Evolutionary conservation across 35 echinoderm and acorn worm genomes (phyloP), one percentile per base, ranked within the genome.

Genomic region (Apostichopus californicus): DNA sequence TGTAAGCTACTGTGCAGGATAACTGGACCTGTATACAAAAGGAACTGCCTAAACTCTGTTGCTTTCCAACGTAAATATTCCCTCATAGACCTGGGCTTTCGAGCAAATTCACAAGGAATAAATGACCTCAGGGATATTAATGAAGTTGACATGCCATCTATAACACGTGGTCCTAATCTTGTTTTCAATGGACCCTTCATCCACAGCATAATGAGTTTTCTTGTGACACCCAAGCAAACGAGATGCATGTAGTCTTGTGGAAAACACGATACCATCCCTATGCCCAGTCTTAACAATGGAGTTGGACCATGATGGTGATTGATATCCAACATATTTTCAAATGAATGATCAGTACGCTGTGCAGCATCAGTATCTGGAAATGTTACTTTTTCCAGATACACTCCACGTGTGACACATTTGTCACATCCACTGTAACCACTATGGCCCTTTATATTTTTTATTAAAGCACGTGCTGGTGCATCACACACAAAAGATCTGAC

Each of bases 221-320:
- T 93, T 17, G 66, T 92, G 10, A 91, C 90, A 55, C 95, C 95
- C 7, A 96, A 55, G 84, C 92, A 92, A 52, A 96, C 91, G 17
- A 96, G 85, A 64, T 96, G 95, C 95, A 96, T 96, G 28, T 94
- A 94, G 55, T 96, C 95, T 55, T 91, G 90, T 75, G 95, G 92
- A 63, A 96, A 96, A 9, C 83, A 57, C 11, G 73, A 52, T 10
- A 95, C 63, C 59, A 89, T 71, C 24, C 70, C 78, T 23, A 90
- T 25, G 4, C 23, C 6, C 12, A 95, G 64, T 57, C 75, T 14
- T 25, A 21, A 63, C 13, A 92, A 77, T 70, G 90, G 94, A 17
- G 79, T 87, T 18, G 23, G 72, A 59, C 91, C 91, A 72, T 2
- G 82, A 52, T 93, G 86, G 68, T 95, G 94, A 7, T 92, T 14